A percentile compares a stretch with the other conserved stretches of the same genome.
These are phyloP conservation scores for Rhopilema esculentum DNA, from an alignment of 30 jellyfish, hydroid and myxozoan species.

Conservation along the genomic window DNA sequence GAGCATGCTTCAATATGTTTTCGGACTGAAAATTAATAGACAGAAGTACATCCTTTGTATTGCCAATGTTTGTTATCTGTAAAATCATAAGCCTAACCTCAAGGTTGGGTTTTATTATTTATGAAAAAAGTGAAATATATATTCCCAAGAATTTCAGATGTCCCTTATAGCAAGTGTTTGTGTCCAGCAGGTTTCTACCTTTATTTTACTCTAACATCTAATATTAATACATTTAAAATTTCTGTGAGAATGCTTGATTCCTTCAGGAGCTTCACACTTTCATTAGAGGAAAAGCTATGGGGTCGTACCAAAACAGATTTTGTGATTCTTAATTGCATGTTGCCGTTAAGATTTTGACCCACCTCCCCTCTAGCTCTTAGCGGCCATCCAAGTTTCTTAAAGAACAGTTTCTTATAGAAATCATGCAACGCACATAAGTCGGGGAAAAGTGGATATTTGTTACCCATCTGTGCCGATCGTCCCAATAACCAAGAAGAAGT, in stretches of 20 bases:
- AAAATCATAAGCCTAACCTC: background rate
- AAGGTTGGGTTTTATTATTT: background rate
- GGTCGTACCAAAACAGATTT: background rate
- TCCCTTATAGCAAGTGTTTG: background rate
- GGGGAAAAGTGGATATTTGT: background rate
- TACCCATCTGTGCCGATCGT: background rate
- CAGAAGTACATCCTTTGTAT: background rate
- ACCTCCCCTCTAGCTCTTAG: background rate
- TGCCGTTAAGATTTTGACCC: background rate
- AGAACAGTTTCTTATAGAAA: background rate
- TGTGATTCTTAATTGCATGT: background rate
- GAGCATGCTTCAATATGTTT: background rate
- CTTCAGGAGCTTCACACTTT: background rate
- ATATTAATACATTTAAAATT: background rate
- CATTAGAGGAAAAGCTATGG: background rate
- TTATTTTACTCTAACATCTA: background rate
- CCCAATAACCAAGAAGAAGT: background rate
- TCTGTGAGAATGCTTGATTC: background rate
- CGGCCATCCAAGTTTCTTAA: background rate
- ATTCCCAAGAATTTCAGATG: background rate
- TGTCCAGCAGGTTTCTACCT: background rate
- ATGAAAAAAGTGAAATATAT: background rate
- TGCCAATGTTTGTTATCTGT: background rate
- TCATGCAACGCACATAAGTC: background rate
- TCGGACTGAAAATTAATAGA: background rate